Evolutionary conservation across 2,113 vertebrate species (phyloP).

Genomic region (Indicator maculatus): DNA sequence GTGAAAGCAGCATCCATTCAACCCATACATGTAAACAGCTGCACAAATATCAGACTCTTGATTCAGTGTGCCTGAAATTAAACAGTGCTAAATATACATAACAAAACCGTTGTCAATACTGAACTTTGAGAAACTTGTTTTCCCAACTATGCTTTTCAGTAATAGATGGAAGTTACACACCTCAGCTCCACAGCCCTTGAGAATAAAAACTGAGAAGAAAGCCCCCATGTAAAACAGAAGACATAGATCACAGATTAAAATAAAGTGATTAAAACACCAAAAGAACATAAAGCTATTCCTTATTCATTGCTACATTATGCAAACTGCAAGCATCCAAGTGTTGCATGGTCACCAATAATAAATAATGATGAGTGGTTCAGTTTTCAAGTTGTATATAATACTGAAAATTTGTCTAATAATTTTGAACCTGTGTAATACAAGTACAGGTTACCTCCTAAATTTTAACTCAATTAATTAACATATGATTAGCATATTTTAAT

Average conservation of each 20-base stretch:
- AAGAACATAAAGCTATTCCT: background rate
- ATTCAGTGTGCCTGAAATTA: background rate
- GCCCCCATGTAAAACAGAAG: background rate
- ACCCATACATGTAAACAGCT: background rate
- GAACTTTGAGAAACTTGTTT: slow-evolving; percentile 33
- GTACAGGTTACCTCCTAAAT: slow-evolving; percentile 2
- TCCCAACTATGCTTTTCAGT: background rate
- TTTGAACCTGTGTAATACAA: slow-evolving; percentile 12
- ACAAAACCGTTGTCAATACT: background rate
- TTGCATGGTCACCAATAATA: background rate
- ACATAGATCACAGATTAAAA: background rate
- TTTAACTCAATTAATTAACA: slow-evolving; percentile 40
- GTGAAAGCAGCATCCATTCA: background rate
- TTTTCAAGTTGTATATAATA: background rate
- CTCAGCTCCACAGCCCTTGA: background rate
- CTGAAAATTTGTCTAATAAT: background rate
- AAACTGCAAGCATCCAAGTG: background rate
- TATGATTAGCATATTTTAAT: background rate
- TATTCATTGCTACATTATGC: background rate
- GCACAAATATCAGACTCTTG: background rate
- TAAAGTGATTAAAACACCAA: background rate
- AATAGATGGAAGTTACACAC: background rate
- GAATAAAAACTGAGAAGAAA: background rate
- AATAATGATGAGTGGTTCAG: background rate
- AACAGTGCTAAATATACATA: background rate